A percentile compares a stretch with the other conserved stretches of the same genome.
phyloP scores from a whole-genome alignment of 2,888 invertebrate species.

The Dastarcus helophoroides region DNA sequence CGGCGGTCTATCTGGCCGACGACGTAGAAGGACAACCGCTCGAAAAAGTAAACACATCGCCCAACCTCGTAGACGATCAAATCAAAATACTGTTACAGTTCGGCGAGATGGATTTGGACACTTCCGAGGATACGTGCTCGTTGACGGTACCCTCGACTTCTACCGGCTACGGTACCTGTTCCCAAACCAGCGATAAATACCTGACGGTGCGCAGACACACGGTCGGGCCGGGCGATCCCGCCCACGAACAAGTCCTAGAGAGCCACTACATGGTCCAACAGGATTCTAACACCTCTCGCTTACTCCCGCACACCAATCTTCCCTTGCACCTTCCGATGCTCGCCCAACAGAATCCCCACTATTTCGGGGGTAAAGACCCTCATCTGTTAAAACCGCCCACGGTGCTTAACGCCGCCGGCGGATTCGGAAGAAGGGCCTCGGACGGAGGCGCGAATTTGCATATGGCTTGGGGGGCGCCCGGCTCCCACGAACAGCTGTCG shows the following conservation, averaged over 20 bases:
- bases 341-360: conserved; percentile 71
- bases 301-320: conserved; percentile 70
- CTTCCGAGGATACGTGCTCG: conserved; percentile 29
- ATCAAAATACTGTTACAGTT: conserved; percentile 37
- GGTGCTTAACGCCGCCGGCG: conserved; percentile 72
- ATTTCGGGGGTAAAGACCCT: conserved; percentile 85
- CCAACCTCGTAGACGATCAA: too few relatives aligned
- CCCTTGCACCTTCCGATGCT: conserved; percentile 74
- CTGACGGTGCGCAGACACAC: conserved; percentile 75
- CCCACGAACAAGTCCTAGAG: conserved; percentile 60
- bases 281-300: conserved; percentile 29
- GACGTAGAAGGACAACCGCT: conserved; percentile 44
- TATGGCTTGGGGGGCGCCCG: conserved; percentile 43
- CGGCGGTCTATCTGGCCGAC: conserved; percentile 41
- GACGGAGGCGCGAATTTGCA: conserved; percentile 93
- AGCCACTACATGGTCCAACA: conserved; percentile 37
- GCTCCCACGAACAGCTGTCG: conserved; percentile 39
- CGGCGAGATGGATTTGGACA: conserved; percentile 42
- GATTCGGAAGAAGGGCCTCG: conserved; percentile 83
- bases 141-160: conserved; percentile 27
- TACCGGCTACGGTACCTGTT: conserved; percentile 26
- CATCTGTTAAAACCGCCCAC: conserved; percentile 89
- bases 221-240: conserved; percentile 84
- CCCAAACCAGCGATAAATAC: conserved; percentile 37
- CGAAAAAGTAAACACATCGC: conserved; percentile 49